Evolutionary conservation across 2,113 vertebrate species (phyloP), one percentile per base, ranked within the genome.

Genomic region (Psophia crepitans): DNA sequence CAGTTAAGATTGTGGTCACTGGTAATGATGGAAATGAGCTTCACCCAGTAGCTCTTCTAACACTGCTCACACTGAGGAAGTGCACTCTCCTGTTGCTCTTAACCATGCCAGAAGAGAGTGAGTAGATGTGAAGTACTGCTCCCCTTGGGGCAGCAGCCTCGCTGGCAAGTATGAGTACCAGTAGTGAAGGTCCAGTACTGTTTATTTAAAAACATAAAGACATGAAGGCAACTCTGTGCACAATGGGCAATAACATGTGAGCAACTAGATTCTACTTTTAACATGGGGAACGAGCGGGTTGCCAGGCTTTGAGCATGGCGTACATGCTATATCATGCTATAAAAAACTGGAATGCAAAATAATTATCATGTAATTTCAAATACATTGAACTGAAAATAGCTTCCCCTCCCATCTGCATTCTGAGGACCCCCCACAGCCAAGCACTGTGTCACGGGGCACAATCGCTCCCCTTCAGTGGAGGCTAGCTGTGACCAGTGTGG

Each of bases 401-500:
- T 66, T 78, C 5, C 48, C 41, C 15, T 20, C 14, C 14, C 35
- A 54, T 0, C 0, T 14, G 57, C 32, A 54, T 19, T 69, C 37
- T 17, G 22, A 58, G 15, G 32, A 24, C 9, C 1, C 24, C 26
- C 8, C 53, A 19, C 8, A 69, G 39, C 11, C 53, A 68, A 86
- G 57, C 2, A 0, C 27, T 30, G 37, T 22, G 7, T 30, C 51
- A 54, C 1, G 3, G 0, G 0, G 5, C 2, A 30, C 6, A 11
- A 30, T 12, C 3, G 3, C 12, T n/a, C 4, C 32, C 13, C 53
- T 65, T 26, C 30, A 14, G 61, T 6, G 43, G 19, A 76, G 32
- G 21, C 33, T 15, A 12, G 7, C 15, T 0, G 0, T 18, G 46
- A 58, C 0, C n/a, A 53, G 15, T 3, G 4, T 6, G n/a, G 41